These are phyloP conservation scores for Sarcophaga peregrina DNA, from an alignment of 1,140 invertebrate genomes.

Conservation along the genomic window DNA sequence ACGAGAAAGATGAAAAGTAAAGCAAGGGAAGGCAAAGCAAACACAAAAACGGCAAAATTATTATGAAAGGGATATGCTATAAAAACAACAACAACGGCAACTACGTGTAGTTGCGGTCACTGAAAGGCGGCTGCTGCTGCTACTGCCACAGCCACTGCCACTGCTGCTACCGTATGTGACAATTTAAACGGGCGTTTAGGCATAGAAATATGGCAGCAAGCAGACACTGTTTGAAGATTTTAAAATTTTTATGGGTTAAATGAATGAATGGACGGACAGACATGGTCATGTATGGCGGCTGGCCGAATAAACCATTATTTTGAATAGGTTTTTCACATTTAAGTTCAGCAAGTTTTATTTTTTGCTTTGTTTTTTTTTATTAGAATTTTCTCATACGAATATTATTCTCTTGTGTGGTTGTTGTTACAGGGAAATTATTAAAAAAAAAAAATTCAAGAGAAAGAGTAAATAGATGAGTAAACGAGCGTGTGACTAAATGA, in stretches of 20 bases:
- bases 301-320: constrained; percentile 13
- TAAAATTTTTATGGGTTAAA: background rate
- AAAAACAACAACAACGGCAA: background rate
- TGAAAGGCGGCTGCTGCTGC: background rate
- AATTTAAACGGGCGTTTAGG: constrained; percentile 4
- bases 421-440: constrained; percentile 5
- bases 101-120: background rate
- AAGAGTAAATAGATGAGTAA: background rate
- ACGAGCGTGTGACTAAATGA: too few relatives aligned
- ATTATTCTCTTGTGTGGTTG: background rate
- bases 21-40: too few relatives aligned
- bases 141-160: background rate
- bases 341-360: background rate
- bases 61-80: background rate
- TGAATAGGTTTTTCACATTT: constrained; percentile 37
- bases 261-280: background rate
- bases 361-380: background rate
- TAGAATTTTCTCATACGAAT: constrained; percentile 27
- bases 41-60: background rate
- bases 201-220: background rate
- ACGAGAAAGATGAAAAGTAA: background rate
- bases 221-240: background rate
- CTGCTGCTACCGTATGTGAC: background rate
- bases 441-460: background rate
- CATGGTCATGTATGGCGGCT: background rate